A percentile compares a stretch with the other conserved stretches of the same genome.
phyloP scores from a whole-genome alignment of 2,797 vertebrate species.

The Ispidina lecontei region DNA sequence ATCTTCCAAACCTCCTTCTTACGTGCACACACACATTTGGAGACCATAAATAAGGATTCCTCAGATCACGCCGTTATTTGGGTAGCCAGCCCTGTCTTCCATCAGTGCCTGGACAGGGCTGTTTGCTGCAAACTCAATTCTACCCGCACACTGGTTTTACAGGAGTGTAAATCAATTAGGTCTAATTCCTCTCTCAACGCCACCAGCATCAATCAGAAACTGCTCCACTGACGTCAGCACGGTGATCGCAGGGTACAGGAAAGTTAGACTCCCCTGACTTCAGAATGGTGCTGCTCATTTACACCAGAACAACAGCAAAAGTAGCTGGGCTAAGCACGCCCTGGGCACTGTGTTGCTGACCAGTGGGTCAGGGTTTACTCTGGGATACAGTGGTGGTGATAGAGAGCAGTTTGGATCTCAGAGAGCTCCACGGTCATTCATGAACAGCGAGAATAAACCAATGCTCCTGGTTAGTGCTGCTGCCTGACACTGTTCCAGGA shows the following conservation, averaged over 20 bases:
- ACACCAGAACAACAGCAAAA: neutral
- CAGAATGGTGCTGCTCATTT: neutral
- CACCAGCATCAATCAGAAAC: neutral
- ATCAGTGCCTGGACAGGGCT: neutral
- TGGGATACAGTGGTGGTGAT: neutral
- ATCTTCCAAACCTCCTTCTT: slow-evolving; percentile 15
- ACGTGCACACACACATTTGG: accelerated
- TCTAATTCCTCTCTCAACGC: neutral
- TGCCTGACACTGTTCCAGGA: neutral
- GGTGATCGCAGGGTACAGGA: accelerated
- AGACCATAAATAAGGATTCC: slow-evolving; percentile 29
- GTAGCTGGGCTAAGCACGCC: neutral
- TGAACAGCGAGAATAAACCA: neutral
- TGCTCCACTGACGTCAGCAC: neutral
- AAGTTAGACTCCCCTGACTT: neutral
- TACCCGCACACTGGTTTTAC: neutral
- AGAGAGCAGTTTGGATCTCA: neutral
- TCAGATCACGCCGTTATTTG: neutral
- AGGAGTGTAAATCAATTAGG: neutral
- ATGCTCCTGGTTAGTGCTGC: neutral
- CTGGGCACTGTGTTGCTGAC: neutral
- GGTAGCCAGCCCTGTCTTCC: slow-evolving; percentile 30
- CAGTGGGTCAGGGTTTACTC: neutral
- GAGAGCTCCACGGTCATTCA: neutral
- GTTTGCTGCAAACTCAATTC: neutral